phyloP scores from a whole-genome alignment of 2,888 invertebrate species.

The Gonocerus acuteangulatus region DNA sequence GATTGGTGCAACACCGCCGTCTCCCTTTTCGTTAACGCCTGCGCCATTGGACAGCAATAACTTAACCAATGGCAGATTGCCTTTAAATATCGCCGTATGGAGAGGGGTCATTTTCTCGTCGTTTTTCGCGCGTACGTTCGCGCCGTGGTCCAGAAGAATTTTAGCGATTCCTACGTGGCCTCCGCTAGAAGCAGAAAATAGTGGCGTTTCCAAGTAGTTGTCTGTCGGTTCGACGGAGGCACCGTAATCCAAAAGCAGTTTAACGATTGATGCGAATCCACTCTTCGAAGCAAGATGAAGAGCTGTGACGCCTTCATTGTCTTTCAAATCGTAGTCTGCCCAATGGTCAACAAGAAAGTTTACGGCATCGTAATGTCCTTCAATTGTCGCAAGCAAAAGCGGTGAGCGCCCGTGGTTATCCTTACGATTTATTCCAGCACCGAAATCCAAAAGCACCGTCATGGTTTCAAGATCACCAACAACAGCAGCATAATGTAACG shows the following conservation, averaged over 20 bases:
- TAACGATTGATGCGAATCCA: not conserved
- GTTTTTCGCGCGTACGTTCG: not conserved
- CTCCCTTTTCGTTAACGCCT: not conserved
- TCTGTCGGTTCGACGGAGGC: not conserved
- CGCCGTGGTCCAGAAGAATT: not conserved
- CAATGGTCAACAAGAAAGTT: not conserved
- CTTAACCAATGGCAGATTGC: not conserved
- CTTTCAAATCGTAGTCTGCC: not conserved
- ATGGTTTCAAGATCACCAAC: not conserved
- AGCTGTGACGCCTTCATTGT: not conserved
- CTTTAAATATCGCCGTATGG: not conserved
- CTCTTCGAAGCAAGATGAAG: not conserved
- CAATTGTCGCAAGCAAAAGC: not conserved
- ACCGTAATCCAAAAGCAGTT: not conserved
- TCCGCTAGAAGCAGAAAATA: not conserved
- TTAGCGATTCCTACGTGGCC: not conserved
- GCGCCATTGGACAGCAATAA: not conserved
- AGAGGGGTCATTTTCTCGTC: constrained; percentile 1
- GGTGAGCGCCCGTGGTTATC: not conserved
- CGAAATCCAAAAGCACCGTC: not conserved
- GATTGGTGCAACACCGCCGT: not conserved
- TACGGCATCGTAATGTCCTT: not conserved
- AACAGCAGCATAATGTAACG: not conserved
- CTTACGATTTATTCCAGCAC: not conserved
- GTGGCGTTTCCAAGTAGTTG: constrained; percentile 1